Evolutionary conservation across 2,888 invertebrate species (phyloP).

Genomic region (Lumbricus terrestris): DNA sequence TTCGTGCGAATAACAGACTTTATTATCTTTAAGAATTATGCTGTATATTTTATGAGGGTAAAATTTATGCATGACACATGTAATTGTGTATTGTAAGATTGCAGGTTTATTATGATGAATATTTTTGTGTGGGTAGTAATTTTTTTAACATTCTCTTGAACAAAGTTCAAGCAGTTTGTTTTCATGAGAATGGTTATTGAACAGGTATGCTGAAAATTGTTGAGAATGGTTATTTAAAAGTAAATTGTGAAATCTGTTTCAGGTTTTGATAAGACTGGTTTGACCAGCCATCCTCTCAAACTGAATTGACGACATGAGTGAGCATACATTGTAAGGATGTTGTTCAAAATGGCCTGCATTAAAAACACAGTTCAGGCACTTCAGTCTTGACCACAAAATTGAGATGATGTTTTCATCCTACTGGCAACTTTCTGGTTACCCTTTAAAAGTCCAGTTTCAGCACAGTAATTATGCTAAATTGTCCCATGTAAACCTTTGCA

Average conservation of each 20-base stretch:
- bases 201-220: background rate
- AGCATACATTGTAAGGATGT: too few species aligned
- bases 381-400: background rate
- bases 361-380: background rate
- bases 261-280: background rate
- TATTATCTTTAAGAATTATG: background rate
- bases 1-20: background rate
- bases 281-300: too few species aligned
- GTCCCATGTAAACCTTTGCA: background rate
- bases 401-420: background rate
- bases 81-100: background rate
- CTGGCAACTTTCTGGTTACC: background rate
- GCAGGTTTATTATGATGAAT: slow-evolving; percentile 3
- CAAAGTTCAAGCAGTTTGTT: background rate
- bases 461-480: background rate
- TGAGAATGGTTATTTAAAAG: background rate
- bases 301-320: too few species aligned
- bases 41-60: background rate
- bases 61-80: background rate
- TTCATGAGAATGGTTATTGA: background rate
- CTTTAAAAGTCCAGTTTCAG: background rate
- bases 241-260: background rate
- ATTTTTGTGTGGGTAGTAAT: background rate
- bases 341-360: too few species aligned
- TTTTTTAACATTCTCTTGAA: background rate